phyloP scores from a whole-genome alignment of 2,113 vertebrate species.

The Heterotis niloticus region DNA sequence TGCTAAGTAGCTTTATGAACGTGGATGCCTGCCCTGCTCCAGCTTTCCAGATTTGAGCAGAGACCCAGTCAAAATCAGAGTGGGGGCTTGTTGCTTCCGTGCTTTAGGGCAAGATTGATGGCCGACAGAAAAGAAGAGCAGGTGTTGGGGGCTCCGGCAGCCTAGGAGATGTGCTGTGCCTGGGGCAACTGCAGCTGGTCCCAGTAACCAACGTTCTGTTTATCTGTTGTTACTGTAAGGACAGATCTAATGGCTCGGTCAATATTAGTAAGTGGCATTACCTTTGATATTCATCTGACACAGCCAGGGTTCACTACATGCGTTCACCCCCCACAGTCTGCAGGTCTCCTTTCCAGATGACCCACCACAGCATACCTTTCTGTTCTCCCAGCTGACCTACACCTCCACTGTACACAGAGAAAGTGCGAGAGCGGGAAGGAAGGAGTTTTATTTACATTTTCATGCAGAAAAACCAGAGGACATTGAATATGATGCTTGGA shows the following conservation, averaged over 20 bases:
- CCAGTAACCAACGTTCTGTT: too few species aligned
- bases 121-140: too few species aligned
- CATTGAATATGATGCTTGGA: not conserved
- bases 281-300: not conserved
- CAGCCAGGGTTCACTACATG: not conserved
- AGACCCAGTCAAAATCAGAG: not conserved
- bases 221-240: too few species aligned
- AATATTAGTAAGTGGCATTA: too few species aligned
- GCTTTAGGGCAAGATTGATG: too few species aligned
- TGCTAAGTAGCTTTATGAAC: not conserved
- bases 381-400: not conserved
- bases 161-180: too few species aligned
- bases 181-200: too few species aligned
- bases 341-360: not conserved
- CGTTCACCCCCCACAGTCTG: constrained; percentile 4
- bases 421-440: constrained; percentile 1
- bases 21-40: not conserved
- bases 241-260: too few species aligned
- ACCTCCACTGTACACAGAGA: not conserved
- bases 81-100: not conserved
- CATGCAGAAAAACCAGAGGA: not conserved
- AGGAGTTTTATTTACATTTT: constrained; percentile 13
- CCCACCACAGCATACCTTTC: not conserved
- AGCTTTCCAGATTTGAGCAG: not conserved
- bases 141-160: too few species aligned